phyloP scores from a whole-genome alignment of 2,888 invertebrate genomes.

The Drosophila ezoana region DNA sequence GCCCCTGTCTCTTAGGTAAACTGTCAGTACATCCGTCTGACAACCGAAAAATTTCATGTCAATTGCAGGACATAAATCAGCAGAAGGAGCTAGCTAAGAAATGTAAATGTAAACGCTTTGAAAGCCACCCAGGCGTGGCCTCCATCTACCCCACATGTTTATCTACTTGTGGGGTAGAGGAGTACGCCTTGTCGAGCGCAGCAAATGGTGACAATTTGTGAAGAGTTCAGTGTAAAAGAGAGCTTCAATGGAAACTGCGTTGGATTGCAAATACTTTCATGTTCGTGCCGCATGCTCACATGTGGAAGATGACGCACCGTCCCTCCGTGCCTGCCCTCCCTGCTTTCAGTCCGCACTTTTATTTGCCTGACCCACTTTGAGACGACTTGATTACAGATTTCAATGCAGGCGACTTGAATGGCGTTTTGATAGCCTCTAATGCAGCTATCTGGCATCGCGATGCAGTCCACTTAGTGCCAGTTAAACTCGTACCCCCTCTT shows the following conservation, averaged over 20 bases:
- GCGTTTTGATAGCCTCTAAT: conserved; percentile 76
- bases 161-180: conserved; percentile 14
- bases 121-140: conserved; percentile 43
- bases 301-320: conserved; percentile 16
- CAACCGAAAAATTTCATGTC: conserved; percentile 69
- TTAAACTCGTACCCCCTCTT: conserved; percentile 41
- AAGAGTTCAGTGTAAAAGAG: conserved; percentile 24
- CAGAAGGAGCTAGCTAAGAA: conserved; percentile 33
- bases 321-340: background rate
- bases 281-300: conserved; percentile 44
- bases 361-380: conserved; percentile 74
- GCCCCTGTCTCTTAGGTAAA: conserved; percentile 23
- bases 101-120: conserved; percentile 64
- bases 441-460: conserved; percentile 73
- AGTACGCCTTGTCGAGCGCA: conserved; percentile 24
- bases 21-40: conserved; percentile 61
- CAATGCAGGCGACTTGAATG: conserved; percentile 65
- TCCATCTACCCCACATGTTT: conserved; percentile 37
- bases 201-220: conserved; percentile 78
- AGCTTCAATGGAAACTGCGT: conserved; percentile 52
- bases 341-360: conserved; percentile 12
- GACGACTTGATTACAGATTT: conserved; percentile 73
- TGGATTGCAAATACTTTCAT: conserved; percentile 62
- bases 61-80: conserved; percentile 73
- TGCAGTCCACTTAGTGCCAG: conserved; percentile 76